Conservation (phyloP, 2,797 vertebrate genomes). For the Falco concolor region DNA sequence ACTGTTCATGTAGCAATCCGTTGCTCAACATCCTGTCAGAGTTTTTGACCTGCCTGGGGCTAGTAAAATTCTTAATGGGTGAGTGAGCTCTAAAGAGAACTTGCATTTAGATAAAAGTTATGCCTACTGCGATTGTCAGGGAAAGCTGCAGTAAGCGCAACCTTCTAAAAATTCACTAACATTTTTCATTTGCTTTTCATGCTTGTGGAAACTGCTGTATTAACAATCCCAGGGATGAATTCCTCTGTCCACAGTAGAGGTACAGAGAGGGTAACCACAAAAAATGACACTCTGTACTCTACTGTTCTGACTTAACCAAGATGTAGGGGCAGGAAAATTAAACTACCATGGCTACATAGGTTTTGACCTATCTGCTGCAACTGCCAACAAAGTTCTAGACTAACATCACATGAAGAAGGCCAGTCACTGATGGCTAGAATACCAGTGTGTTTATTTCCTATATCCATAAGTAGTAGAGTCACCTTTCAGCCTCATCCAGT, state of each 20-base stretch:
- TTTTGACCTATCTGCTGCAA: neutral
- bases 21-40: neutral
- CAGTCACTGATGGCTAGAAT: neutral
- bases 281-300: neutral
- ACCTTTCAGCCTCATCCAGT: neutral
- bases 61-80: neutral
- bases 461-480: neutral
- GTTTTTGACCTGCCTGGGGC: neutral
- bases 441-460: neutral
- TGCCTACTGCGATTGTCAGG: neutral
- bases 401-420: neutral
- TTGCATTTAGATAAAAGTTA: neutral
- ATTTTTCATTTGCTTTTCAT: neutral
- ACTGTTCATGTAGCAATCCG: neutral
- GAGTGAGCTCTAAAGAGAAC: neutral
- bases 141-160: neutral
- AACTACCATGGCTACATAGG: neutral
- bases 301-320: neutral
- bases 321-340: neutral
- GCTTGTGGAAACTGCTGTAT: neutral
- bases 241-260: neutral
- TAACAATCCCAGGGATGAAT: neutral
- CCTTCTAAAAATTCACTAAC: neutral
- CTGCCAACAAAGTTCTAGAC: neutral
- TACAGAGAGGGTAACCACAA: neutral